These are phyloP conservation scores for Tachyglossus aculeatus DNA, from an alignment of 2,797 vertebrate genomes.

Conservation along the genomic window DNA sequence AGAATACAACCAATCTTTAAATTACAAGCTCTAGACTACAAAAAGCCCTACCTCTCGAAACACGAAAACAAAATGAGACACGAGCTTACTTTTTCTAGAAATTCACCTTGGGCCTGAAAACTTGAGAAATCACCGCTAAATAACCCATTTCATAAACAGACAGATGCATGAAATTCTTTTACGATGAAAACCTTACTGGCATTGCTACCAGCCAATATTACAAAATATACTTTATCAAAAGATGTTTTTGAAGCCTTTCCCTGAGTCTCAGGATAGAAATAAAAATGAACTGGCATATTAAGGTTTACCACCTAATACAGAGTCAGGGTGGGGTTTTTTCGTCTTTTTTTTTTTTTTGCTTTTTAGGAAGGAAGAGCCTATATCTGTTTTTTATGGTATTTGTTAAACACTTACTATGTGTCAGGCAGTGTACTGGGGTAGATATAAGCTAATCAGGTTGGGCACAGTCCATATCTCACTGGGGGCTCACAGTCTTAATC, in stretches of 20 bases:
- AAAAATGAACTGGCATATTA: conserved; percentile 53
- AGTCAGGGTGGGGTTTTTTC: too few relatives aligned
- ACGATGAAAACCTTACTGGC: neutral
- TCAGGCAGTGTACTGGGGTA: too few relatives aligned
- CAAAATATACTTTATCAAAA: conserved; percentile 51
- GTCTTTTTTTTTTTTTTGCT: conserved; percentile 18
- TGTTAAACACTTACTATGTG: too few relatives aligned
- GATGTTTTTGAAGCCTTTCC: conserved; percentile 36
- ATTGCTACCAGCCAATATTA: conserved; percentile 27
- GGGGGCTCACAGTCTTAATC: too few relatives aligned
- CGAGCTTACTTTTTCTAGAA: too few relatives aligned
- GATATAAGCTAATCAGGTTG: too few relatives aligned
- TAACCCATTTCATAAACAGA: neutral
- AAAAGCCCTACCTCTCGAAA: too few relatives aligned
- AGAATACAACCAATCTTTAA: too few relatives aligned
- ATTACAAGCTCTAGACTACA: too few relatives aligned
- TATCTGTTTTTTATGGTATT: too few relatives aligned
- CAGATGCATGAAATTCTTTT: neutral
- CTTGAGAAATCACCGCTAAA: neutral
- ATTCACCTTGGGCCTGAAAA: neutral
- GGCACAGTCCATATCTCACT: too few relatives aligned
- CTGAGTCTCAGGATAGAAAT: conserved; percentile 22
- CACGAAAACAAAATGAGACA: too few relatives aligned
- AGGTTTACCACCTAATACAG: conserved; percentile 47
- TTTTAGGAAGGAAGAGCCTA: conserved; percentile 30